Evolutionary conservation across 1,140 invertebrate genomes (phyloP), one percentile per base, ranked within the genome.

Genomic region (Phortica variegata): DNA sequence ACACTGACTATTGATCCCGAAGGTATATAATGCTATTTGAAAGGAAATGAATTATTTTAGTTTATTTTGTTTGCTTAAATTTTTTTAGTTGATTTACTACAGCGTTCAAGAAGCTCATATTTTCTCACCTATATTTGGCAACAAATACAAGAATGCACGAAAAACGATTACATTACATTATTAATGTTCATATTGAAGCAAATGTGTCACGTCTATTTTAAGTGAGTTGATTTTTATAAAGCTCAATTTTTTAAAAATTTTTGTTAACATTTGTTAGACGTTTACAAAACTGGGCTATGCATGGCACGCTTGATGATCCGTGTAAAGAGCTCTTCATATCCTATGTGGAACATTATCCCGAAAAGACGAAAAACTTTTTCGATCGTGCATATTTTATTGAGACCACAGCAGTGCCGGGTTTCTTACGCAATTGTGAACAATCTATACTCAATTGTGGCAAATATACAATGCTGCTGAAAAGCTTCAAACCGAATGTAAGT

Each of bases 391-490:
- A 61, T 5, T 48, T 55, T 19, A 50, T 76, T 15, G 40, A 49
- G 3, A 36, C 34, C 3, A 50, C 60, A 33, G 48, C 52, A 4
- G 48, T 76, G 7, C 74, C 74, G 1, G 57, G 54, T 8, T 76
- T 76, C 40, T 43, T 76, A 8, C 5, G 13, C 8, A 63, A 61
- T n/a, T 72, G 49, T 26, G 71, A 76, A 31, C 48, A 61, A 12
- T 47, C 55, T 4, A 70, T 75, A 26, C 31, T 76, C 0, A 59
- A 69, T 19, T 76, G 73, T 29, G 74, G 74, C 12, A 76, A 73
- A 43, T 76, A 76, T 41, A 75, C 69, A 18, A 63, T 56, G 19
- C 45, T 76, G 5, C 48, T 76, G 0, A 71, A 56, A 41, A 43
- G 55, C 2, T 73, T 58, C 41, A 74, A 74, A 37, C 34, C 56